Conservation (phyloP, 2,797 vertebrate genomes). For the Melanogrammus aeglefinus region DNA sequence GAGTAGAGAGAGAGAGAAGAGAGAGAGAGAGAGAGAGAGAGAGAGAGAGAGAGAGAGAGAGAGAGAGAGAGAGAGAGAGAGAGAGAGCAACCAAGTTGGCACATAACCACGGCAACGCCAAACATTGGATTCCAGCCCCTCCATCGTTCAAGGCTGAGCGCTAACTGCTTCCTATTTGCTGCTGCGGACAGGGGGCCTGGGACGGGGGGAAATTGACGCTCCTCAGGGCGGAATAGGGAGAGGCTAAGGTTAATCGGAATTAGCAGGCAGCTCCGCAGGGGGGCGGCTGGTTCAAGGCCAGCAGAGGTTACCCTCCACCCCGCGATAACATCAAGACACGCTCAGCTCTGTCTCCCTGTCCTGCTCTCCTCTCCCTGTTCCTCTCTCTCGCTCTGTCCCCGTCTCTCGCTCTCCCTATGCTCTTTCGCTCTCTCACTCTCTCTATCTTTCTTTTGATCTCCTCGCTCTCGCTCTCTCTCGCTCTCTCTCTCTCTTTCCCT, state of each 20-base stretch:
- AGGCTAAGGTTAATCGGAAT: conserved; percentile 22
- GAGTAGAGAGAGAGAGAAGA: no score
- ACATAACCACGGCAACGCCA: background rate
- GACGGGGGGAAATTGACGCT: conserved; percentile 12
- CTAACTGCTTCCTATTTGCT: conserved; percentile 1
- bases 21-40: no score
- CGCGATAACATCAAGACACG: conserved; percentile 38
- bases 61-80: no score
- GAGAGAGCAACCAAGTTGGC: no score
- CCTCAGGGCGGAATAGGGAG: background rate
- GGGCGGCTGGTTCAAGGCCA: conserved; percentile 32
- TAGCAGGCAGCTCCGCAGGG: conserved; percentile 8
- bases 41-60: no score
- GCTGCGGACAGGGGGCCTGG: conserved; percentile 10
- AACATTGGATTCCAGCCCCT: background rate
- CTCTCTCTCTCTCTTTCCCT: no score
- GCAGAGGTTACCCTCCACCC: conserved; percentile 32
- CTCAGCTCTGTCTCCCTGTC: conserved; percentile 3
- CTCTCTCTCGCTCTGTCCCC: no score
- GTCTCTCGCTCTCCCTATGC: no score
- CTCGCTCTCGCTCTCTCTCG: no score
- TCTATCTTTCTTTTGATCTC: no score
- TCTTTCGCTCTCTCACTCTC: no score
- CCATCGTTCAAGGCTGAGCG: conserved; percentile 5
- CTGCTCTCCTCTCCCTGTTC: background rate